Base-by-base conservation (phyloP, 1,140 invertebrate genomes). In the Drosophila teissieri region DNA sequence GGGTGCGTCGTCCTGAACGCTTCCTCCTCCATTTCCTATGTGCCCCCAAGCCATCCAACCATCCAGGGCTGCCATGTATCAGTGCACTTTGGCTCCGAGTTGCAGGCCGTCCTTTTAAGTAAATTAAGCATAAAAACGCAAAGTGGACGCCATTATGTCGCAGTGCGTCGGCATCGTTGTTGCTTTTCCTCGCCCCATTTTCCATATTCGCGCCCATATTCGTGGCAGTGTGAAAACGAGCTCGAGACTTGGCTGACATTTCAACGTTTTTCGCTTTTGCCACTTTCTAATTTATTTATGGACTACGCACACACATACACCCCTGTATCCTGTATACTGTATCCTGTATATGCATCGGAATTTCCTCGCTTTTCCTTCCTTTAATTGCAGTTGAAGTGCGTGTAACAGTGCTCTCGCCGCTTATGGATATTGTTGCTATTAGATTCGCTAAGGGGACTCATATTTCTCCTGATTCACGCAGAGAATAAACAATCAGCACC, bases 111-210 rank as follows among this genome's bases (percentile, higher is more conserved):
- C 89, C 89, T 91, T 91, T 91, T 91, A 91, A 89, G 82, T 86
- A 91, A 91, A 91, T 91, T 91, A 91, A 91, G 88, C 89, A 91
- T 91, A 91, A 91, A 90, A 91, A 79, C 80, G 73, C 76, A 89
- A 91, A 91, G 80, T 91, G 88, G 83, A 89, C 84, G 89, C 89
- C 89, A 91, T 91, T 91, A 91, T 91, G 89, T 88, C 83, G 89
- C 89, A 79, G 68, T 83, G 85, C 85, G 76, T 78, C 68, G 73
- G 40, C 58, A 69, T 65, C 39, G 72, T 46, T 51, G 67, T 46
- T 46, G 72, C 31, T 60, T 31, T 68, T 19, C 22, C 24, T 24
- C 44, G 46, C 27, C 27, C 22, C 22, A 19, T 19, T 2, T 19
- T 19, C 22, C 22, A 19, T 19, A 19, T 19, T 19, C 19, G 19